phyloP scores from a whole-genome alignment of 1,140 invertebrate genomes.

The Linepithema humile region DNA sequence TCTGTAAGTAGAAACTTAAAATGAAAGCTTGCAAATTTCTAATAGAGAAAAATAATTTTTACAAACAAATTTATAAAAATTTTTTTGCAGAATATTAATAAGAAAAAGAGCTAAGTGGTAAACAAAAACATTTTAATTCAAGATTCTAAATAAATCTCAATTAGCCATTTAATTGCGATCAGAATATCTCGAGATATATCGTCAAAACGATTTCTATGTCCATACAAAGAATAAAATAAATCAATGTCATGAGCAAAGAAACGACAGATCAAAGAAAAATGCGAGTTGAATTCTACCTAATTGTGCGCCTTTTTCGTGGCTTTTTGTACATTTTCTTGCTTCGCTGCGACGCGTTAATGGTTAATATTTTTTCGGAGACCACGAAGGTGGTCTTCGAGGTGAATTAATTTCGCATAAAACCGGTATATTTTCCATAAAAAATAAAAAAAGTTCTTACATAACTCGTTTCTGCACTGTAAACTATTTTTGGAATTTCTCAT shows the following conservation, averaged over 20 bases:
- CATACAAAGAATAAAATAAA: not conserved
- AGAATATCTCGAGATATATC: not conserved
- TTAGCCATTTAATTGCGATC: not conserved
- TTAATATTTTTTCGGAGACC: not conserved
- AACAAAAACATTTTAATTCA: too few relatives aligned
- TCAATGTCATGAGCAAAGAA: not conserved
- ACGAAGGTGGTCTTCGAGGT: not conserved
- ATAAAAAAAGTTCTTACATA: not conserved
- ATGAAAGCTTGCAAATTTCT: not conserved
- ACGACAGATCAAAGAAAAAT: conserved; percentile 2
- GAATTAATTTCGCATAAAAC: conserved; percentile 4
- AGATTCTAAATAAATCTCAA: not conserved
- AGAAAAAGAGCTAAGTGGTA: too few relatives aligned
- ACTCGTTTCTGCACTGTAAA: not conserved
- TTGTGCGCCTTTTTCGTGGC: not conserved
- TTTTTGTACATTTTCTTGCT: not conserved
- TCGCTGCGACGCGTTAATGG: not conserved
- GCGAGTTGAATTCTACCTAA: conserved; percentile 5
- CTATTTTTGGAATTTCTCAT: not conserved
- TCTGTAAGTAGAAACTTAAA: not conserved
- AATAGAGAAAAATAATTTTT: not conserved
- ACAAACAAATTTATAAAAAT: too few relatives aligned
- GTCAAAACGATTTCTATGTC: conserved; percentile 1
- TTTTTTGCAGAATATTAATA: too few relatives aligned
- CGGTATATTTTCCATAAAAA: not conserved